phyloP scores from a whole-genome alignment of 1,140 invertebrate genomes.

The Propsilocerus akamusi region DNA sequence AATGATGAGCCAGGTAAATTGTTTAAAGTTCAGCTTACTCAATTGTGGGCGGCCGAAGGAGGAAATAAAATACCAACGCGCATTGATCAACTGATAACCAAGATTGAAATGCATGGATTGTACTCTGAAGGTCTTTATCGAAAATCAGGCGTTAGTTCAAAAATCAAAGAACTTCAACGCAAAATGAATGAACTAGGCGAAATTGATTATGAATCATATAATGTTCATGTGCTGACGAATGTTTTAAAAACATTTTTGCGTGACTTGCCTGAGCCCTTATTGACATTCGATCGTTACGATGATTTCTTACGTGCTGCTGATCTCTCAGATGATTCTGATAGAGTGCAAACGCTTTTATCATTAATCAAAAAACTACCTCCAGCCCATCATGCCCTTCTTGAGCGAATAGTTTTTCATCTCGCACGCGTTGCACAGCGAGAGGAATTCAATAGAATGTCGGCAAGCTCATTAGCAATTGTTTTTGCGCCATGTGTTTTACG shows the following conservation, averaged over 20 bases:
- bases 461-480: constrained; percentile 79
- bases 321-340: constrained; percentile 60
- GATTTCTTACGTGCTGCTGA: constrained; percentile 78
- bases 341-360: constrained; percentile 64
- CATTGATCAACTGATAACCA: constrained; percentile 70
- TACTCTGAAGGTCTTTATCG: constrained; percentile 88
- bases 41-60: constrained; percentile 52
- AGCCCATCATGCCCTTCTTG: constrained; percentile 78
- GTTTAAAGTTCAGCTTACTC: constrained; percentile 56
- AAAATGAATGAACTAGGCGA: constrained; percentile 56
- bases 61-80: constrained; percentile 55
- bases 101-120: constrained; percentile 79
- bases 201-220: constrained; percentile 45
- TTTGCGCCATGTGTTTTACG: constrained; percentile 87
- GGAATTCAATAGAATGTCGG: constrained; percentile 79
- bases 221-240: constrained; percentile 77
- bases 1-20: constrained; percentile 17
- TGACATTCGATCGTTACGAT: constrained; percentile 87
- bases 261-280: constrained; percentile 80
- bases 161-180: constrained; percentile 49
- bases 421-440: constrained; percentile 75
- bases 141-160: constrained; percentile 73
- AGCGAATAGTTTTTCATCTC: constrained; percentile 83
- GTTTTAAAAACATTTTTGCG: constrained; percentile 84
- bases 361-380: constrained; percentile 80